Evolutionary conservation across 2,888 invertebrate species (phyloP), one percentile per base, ranked within the genome.

Genomic region (Brenthis ino): DNA sequence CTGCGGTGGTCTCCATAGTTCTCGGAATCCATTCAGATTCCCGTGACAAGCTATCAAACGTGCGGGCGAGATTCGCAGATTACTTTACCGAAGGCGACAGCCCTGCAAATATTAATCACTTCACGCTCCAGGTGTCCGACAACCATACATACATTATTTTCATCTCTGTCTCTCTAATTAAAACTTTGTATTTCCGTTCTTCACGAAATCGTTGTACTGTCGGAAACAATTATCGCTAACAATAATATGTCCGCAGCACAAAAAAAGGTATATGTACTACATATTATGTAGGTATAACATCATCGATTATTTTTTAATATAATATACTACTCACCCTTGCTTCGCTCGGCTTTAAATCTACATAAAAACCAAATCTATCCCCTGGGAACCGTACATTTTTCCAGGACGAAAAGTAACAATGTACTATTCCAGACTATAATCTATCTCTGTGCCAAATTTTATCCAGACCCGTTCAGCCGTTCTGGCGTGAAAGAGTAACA

Each of bases 121-220:
- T 76, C 72, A 76, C 76, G 75, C 75, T 76, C 71, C 71, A 69
- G 70, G 71, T 72, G 68, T 69, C 72, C 70, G 74, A 68, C 72
- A 69, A 70, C 64, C 60, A 69, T 67, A 71, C 69, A 72, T 61
- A 56, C 43, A 60, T 33, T 63, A 57, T 65, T 70, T 64, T 53
- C 64, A 68, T 73, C 69, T 68, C 69, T 66, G 51, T 73, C 70
- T 16, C 64, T 56, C 73, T 55, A 67, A 54, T 67, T 57, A 60
- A 51, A 53, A 24, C 47, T 57, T 12, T 16, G 24, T 70, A 64
- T 68, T 60, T 56, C 63, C 54, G 33, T 58, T 61, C 33, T 37
- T 33, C 60, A 54, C 55, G 20, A 48, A 64, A 66, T 50, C 66
- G 64, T 65, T 58, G 71, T 71, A 61, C 57, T 70, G 69, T 65